Percentiles rank a stretch among this genome's conserved stretches.
phyloP scores from a whole-genome alignment of 2,113 vertebrate species.

The Urocynchramus pylzowi region DNA sequence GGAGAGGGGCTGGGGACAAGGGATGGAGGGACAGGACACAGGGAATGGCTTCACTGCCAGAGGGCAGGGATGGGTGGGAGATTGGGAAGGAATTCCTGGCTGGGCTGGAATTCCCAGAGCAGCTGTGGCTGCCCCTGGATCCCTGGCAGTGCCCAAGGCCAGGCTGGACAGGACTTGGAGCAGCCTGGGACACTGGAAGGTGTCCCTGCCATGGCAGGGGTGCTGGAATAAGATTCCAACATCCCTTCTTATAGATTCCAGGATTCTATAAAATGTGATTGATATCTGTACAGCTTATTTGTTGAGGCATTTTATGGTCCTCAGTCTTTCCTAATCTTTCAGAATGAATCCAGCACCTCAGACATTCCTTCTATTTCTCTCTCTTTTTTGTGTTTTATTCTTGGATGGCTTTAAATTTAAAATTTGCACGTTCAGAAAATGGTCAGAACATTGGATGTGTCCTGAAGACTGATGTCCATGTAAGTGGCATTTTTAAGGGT shows the following conservation, averaged over 20 bases:
- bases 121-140: neutral
- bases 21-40: neutral
- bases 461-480: neutral
- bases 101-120: neutral
- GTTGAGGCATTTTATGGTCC: neutral
- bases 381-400: neutral
- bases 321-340: neutral
- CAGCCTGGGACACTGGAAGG: neutral
- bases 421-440: neutral
- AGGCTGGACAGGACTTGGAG: neutral
- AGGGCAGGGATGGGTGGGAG: neutral
- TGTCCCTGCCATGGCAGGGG: neutral
- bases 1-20: neutral
- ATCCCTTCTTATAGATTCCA: rapidly evolving
- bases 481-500: neutral
- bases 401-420: neutral
- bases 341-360: neutral
- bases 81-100: neutral
- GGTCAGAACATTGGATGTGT: rapidly evolving
- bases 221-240: neutral
- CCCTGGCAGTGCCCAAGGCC: neutral
- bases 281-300: neutral
- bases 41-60: neutral
- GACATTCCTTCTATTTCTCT: neutral
- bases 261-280: neutral